phyloP scores from a whole-genome alignment of 2,797 vertebrate species.

The Simalia tracyae region DNA sequence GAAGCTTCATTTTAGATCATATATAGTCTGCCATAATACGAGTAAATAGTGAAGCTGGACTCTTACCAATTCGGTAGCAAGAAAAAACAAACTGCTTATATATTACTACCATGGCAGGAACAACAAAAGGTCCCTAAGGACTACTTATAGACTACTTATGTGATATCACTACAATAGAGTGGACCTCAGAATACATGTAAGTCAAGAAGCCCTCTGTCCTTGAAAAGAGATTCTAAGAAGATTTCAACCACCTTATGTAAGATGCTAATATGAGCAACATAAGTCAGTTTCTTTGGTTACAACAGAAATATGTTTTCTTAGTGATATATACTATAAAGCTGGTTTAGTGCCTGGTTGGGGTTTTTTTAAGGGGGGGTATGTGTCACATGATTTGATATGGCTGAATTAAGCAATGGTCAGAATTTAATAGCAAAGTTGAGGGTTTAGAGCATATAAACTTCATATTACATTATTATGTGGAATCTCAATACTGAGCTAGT shows the following conservation, averaged over 20 bases:
- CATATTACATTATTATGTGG: neutral
- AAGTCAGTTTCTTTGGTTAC: neutral
- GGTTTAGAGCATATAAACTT: neutral
- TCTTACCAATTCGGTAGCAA: neutral
- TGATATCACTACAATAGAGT: neutral
- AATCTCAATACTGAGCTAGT: neutral
- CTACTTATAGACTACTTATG: neutral
- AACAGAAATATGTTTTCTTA: neutral
- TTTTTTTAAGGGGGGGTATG: neutral
- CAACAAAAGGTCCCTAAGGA: neutral
- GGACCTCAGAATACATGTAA: fast-evolving
- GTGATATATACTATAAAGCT: neutral
- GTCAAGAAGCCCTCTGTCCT: neutral
- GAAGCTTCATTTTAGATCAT: neutral
- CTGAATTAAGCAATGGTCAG: neutral
- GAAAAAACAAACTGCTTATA: neutral
- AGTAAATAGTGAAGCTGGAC: neutral
- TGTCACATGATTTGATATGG: neutral
- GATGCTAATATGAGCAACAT: neutral
- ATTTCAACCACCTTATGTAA: slow-evolving; percentile 17
- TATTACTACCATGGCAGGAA: neutral
- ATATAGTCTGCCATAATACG: neutral
- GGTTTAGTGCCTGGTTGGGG: neutral
- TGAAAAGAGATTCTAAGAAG: neutral
- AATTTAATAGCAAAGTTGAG: neutral